Conservation (phyloP, 2,113 vertebrate species). For the Rhinolophus sinicus region DNA sequence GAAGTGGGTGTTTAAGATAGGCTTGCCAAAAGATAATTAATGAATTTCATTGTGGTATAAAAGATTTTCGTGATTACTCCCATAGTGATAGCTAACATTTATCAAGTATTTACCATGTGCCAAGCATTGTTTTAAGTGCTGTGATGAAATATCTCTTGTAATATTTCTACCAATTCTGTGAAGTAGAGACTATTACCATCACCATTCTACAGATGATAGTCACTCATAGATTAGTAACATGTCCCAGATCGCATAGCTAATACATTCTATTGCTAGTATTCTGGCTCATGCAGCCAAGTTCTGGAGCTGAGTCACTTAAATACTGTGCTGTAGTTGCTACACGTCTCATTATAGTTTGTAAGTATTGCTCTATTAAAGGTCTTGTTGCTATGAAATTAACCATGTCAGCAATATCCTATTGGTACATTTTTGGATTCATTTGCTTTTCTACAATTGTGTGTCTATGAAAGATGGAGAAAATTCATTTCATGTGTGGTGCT, state of each 20-base stretch:
- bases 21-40: neutral
- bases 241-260: neutral
- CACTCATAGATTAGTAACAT: neutral
- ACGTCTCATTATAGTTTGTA: neutral
- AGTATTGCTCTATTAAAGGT: constrained; percentile 4
- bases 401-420: neutral
- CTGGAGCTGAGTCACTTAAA: neutral
- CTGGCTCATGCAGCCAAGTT: neutral
- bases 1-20: neutral
- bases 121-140: neutral
- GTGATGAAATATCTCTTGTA: neutral
- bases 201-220: neutral
- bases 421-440: neutral
- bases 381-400: constrained; percentile 27
- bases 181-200: neutral
- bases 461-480: neutral
- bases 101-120: neutral
- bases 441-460: constrained; percentile 5
- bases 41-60: neutral
- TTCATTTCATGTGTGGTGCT: neutral
- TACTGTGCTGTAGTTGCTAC: neutral
- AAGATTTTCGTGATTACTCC: constrained; percentile 16
- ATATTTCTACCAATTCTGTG: neutral
- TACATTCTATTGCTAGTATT: neutral
- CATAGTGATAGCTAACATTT: constrained; percentile 14